A percentile compares a stretch with the other conserved stretches of the same genome.
These are phyloP conservation scores for Drosophila nannoptera DNA, from an alignment of 1,140 invertebrate genomes.

Conservation along the genomic window DNA sequence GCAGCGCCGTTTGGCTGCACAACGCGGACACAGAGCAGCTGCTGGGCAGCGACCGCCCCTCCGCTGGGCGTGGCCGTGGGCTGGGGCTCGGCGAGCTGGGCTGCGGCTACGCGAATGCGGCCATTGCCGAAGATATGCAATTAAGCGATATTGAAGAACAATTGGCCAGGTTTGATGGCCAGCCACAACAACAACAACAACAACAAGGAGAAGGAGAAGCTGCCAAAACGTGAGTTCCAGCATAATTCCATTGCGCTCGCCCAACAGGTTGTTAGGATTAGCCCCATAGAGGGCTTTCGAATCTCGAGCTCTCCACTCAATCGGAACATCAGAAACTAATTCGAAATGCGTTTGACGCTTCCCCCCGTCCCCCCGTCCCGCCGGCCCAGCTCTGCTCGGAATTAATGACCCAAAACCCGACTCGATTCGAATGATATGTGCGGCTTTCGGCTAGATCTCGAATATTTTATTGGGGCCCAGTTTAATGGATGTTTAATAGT, in stretches of 20 bases:
- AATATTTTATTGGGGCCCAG: slow-evolving; percentile 47
- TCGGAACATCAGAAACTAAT: slow-evolving; percentile 40
- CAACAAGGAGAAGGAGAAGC: slow-evolving; percentile 43
- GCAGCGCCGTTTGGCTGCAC: slow-evolving; percentile 71
- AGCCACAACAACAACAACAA: slow-evolving; percentile 15
- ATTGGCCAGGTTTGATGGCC: slow-evolving; percentile 72
- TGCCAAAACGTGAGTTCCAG: slow-evolving; percentile 48
- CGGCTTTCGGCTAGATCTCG: not conserved
- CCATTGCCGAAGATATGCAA: slow-evolving; percentile 74
- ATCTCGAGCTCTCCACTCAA: not conserved
- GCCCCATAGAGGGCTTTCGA: not conserved
- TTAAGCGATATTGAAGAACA: slow-evolving; percentile 78
- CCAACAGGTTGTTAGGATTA: slow-evolving; percentile 16
- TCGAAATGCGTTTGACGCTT: slow-evolving; percentile 65
- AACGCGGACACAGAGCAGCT: slow-evolving; percentile 58
- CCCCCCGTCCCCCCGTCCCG: too few relatives aligned
- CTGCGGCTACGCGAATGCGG: slow-evolving; percentile 45
- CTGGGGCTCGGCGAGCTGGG: not conserved
- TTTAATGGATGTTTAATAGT: slow-evolving; percentile 65
- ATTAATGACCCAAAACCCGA: slow-evolving; percentile 19
- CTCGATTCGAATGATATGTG: not conserved
- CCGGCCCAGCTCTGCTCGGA: too few relatives aligned
- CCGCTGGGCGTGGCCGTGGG: slow-evolving; percentile 1
- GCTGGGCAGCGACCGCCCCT: slow-evolving; percentile 20
- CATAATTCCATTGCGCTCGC: slow-evolving; percentile 43